Conservation (phyloP, 35 echinoderm and acorn worm species). For the Lytechinus pictus region DNA sequence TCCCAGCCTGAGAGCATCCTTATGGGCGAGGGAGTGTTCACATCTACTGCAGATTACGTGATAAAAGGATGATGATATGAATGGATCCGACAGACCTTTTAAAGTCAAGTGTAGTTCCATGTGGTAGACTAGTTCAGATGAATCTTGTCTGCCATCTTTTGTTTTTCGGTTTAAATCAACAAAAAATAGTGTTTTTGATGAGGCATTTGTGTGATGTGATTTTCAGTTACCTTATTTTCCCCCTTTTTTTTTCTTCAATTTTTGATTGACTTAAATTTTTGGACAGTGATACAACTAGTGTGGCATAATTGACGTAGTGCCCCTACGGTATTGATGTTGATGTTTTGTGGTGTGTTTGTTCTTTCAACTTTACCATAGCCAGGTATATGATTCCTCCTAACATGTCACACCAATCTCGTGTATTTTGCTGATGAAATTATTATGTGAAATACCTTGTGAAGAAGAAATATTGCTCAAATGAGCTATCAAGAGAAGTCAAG, state of each 20-base stretch:
- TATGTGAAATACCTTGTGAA: not conserved
- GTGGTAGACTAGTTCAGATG: not conserved
- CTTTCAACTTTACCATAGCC: slow-evolving; percentile 36
- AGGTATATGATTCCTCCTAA: slow-evolving; percentile 1
- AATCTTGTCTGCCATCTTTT: not conserved
- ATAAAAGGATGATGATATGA: not conserved
- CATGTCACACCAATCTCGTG: not conserved
- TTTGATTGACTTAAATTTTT: not conserved
- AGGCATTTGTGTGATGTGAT: slow-evolving; percentile 31
- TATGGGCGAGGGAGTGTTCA: not conserved
- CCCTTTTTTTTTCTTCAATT: not conserved
- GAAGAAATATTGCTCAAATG: not conserved
- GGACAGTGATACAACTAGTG: slow-evolving; percentile 21
- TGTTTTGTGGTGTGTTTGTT: slow-evolving; percentile 50
- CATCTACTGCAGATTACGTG: not conserved
- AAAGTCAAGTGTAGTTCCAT: not conserved
- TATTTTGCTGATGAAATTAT: slow-evolving; percentile 21
- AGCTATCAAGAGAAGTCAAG: not conserved
- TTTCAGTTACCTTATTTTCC: not conserved
- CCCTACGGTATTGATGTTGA: slow-evolving; percentile 22
- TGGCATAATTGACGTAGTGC: slow-evolving; percentile 39
- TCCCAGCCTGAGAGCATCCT: not conserved
- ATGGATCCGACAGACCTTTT: not conserved
- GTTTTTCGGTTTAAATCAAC: not conserved
- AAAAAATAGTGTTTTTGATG: slow-evolving; percentile 22